These are phyloP conservation scores for Anolis sagrei DNA, from an alignment of 2,113 vertebrate species.

Conservation along the genomic window DNA sequence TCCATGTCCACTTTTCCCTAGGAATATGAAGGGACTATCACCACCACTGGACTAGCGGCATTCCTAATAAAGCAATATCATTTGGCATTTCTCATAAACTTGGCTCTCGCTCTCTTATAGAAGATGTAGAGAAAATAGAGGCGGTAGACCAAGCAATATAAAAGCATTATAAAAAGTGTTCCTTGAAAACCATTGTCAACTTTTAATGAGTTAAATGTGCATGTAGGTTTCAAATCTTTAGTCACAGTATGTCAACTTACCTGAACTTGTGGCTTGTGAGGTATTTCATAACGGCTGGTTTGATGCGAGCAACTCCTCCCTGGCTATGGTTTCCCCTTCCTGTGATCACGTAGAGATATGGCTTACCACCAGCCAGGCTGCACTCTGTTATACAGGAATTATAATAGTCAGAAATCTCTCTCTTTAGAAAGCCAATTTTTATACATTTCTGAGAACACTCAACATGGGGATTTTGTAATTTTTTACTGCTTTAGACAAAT, in stretches of 20 bases:
- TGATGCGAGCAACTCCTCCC: constrained; percentile 95
- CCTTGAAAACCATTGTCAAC: not conserved
- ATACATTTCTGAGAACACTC: constrained; percentile 28
- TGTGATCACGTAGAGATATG: constrained; percentile 93
- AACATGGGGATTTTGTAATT: constrained; percentile 31
- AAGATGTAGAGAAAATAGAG: not conserved
- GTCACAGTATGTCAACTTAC: constrained; percentile 75
- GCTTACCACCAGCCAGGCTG: constrained; percentile 84
- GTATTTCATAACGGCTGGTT: constrained; percentile 94
- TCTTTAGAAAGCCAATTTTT: not conserved
- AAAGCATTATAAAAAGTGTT: not conserved
- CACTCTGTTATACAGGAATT: constrained; percentile 81
- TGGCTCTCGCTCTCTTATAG: not conserved
- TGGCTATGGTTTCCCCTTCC: constrained; percentile 98
- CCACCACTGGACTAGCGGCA: not conserved
- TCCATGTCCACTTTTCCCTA: constrained; percentile 1
- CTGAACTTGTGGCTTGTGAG: constrained; percentile 91
- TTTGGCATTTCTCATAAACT: not conserved
- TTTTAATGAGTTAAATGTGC: constrained; percentile 46
- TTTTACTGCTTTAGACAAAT: not conserved
- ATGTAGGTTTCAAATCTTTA: constrained; percentile 30
- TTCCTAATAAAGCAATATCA: not conserved
- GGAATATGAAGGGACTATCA: constrained; percentile 28
- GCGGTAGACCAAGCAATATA: not conserved
- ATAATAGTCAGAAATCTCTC: constrained; percentile 37